Percentiles rank a stretch among this genome's conserved stretches.
phyloP scores from a whole-genome alignment of 1,140 invertebrate species.

The Drosophila grimshawi region DNA sequence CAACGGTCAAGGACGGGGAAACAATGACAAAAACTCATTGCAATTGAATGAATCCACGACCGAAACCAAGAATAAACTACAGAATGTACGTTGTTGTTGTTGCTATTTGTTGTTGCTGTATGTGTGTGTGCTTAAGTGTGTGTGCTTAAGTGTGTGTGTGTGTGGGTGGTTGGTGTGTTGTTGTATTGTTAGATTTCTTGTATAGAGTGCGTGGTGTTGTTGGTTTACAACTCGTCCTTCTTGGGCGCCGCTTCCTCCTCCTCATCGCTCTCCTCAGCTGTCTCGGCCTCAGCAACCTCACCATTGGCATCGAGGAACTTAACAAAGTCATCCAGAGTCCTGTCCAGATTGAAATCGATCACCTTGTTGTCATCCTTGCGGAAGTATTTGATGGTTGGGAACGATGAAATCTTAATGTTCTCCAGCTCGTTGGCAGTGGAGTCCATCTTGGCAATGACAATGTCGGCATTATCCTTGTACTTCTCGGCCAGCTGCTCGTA shows the following conservation, averaged over 20 bases:
- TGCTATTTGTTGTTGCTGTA: constrained; percentile 69
- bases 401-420: constrained; percentile 96
- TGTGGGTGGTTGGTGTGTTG: constrained; percentile 30
- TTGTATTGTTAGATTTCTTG: constrained; percentile 4
- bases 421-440: constrained; percentile 98
- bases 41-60: constrained; percentile 33
- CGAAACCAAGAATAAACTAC: constrained; percentile 69
- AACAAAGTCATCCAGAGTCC: constrained; percentile 96
- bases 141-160: constrained; percentile 24
- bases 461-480: constrained; percentile 92
- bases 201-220: background rate
- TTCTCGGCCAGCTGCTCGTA: constrained; percentile 93
- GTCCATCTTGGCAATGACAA: constrained; percentile 99
- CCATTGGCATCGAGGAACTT: constrained; percentile 93
- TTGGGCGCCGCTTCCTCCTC: constrained; percentile 76
- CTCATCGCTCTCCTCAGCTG: constrained; percentile 66
- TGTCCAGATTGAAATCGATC: constrained; percentile 97
- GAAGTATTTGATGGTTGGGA: constrained; percentile 98
- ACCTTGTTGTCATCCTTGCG: constrained; percentile 96
- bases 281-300: constrained; percentile 69
- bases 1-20: constrained; percentile 46
- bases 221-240: constrained; percentile 82
- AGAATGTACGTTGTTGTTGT: constrained; percentile 80
- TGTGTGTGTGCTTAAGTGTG: constrained; percentile 56
- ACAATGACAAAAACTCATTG: constrained; percentile 71